Evolutionary conservation across 2,797 vertebrate species (phyloP).

Genomic region (Myiothlypis chrysogaster): DNA sequence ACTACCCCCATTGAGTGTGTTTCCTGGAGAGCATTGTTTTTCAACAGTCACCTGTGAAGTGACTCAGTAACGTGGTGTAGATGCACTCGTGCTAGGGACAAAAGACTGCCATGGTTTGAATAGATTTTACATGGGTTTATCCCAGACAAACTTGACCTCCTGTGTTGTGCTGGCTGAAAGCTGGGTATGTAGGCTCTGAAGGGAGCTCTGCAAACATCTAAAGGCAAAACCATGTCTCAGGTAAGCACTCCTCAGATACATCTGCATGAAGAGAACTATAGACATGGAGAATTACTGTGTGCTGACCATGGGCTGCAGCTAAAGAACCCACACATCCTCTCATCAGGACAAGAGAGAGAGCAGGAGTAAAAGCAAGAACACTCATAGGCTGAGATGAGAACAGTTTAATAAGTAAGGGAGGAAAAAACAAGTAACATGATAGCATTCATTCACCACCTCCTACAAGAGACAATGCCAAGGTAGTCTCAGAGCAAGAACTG

Average conservation of each 20-base stretch:
- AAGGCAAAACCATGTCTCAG: neutral
- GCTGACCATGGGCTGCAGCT: neutral
- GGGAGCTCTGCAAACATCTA: neutral
- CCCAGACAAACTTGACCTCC: neutral
- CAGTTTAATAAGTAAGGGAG: neutral
- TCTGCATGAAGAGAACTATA: neutral
- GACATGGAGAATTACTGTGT: neutral
- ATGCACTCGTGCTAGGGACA: neutral
- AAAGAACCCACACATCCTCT: neutral
- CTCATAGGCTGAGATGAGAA: neutral
- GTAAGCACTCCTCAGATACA: neutral
- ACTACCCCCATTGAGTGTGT: neutral
- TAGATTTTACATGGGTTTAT: neutral
- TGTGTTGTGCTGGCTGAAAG: neutral
- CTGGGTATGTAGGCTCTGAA: neutral
- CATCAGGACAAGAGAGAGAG: neutral
- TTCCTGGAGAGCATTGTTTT: neutral
- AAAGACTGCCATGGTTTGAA: neutral
- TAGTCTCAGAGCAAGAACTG: neutral
- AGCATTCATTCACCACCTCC: neutral
- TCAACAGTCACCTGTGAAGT: neutral
- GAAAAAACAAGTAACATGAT: neutral
- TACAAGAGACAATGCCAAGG: neutral
- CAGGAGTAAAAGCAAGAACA: neutral
- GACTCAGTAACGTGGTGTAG: neutral